A percentile compares a stretch with the other conserved stretches of the same genome.
Evolutionary conservation across 1,140 invertebrate genomes (phyloP).

Genomic region (Saccostrea echinata): DNA sequence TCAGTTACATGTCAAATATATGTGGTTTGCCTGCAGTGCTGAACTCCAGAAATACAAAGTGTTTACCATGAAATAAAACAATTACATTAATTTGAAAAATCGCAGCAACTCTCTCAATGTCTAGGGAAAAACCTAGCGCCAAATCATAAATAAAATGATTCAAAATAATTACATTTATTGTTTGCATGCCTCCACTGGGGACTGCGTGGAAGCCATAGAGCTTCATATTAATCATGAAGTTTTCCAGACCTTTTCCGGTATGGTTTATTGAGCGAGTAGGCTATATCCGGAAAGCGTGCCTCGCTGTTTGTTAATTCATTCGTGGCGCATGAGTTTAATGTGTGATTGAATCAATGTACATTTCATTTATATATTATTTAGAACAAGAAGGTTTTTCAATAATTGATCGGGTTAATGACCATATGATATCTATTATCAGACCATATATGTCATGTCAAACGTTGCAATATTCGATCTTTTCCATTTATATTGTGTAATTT

Average conservation of each 20-base stretch:
- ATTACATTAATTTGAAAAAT: conserved; percentile 27
- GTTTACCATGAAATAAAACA: not conserved
- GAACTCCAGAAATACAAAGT: not conserved
- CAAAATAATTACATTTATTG: conserved; percentile 29
- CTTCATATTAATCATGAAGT: not conserved
- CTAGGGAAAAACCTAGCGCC: not conserved
- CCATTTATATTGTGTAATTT: no score
- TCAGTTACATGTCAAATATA: not conserved
- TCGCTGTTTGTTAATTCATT: not conserved
- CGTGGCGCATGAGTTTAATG: not conserved
- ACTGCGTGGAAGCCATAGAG: not conserved
- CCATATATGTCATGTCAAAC: no score
- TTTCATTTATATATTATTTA: not conserved
- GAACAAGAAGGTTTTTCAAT: no score
- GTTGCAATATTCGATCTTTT: no score
- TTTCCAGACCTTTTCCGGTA: not conserved
- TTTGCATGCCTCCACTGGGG: not conserved
- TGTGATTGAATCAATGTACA: not conserved
- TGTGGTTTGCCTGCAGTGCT: not conserved
- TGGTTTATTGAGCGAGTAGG: not conserved
- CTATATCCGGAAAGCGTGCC: not conserved
- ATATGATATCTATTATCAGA: no score
- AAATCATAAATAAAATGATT: conserved; percentile 8
- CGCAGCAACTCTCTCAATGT: not conserved
- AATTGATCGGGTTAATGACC: no score